Evolutionary conservation across 1,140 invertebrate species (phyloP).

Genomic region (Diorhabda carinulata): DNA sequence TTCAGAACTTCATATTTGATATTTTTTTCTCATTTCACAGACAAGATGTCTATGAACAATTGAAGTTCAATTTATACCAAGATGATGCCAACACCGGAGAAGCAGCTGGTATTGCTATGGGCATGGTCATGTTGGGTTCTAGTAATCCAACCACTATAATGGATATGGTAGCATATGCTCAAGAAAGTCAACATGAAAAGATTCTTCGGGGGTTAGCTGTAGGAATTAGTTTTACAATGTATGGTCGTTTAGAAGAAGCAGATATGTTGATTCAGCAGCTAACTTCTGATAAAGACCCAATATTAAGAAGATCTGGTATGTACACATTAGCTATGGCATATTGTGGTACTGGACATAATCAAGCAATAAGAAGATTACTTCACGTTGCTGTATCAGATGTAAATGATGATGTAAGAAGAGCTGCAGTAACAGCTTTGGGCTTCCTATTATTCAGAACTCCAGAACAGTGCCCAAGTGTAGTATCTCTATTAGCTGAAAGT

Average conservation of each 20-base stretch:
- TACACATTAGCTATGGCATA: conserved; percentile 98
- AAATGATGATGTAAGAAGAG: conserved; percentile 96
- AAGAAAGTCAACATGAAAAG: conserved; percentile 97
- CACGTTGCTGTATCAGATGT: conserved; percentile 93
- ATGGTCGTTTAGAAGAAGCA: conserved; percentile 92
- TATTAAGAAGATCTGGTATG: conserved; percentile 88
- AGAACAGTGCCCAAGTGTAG: conserved; percentile 95
- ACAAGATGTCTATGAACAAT: conserved; percentile 89
- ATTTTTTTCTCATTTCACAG: neutral
- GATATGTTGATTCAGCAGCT: conserved; percentile 89
- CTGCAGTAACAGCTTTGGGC: conserved; percentile 95
- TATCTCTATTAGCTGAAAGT: conserved; percentile 93
- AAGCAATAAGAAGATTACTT: conserved; percentile 89
- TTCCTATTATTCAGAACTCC: conserved; percentile 84
- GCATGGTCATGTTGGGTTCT: conserved; percentile 96
- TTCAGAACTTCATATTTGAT: neutral
- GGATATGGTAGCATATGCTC: conserved; percentile 82
- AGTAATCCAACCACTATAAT: conserved; percentile 83
- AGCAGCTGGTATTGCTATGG: conserved; percentile 97
- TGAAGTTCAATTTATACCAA: conserved; percentile 96
- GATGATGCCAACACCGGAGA: conserved; percentile 99
- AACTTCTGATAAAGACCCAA: conserved; percentile 81
- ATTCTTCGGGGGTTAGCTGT: conserved; percentile 93
- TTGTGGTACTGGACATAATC: conserved; percentile 95
- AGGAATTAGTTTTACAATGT: conserved; percentile 95